A percentile compares a stretch with the other conserved stretches of the same genome.
These are phyloP conservation scores for Ptychodera flava DNA, from an alignment of 35 echinoderm and acorn worm genomes.

Conservation along the genomic window DNA sequence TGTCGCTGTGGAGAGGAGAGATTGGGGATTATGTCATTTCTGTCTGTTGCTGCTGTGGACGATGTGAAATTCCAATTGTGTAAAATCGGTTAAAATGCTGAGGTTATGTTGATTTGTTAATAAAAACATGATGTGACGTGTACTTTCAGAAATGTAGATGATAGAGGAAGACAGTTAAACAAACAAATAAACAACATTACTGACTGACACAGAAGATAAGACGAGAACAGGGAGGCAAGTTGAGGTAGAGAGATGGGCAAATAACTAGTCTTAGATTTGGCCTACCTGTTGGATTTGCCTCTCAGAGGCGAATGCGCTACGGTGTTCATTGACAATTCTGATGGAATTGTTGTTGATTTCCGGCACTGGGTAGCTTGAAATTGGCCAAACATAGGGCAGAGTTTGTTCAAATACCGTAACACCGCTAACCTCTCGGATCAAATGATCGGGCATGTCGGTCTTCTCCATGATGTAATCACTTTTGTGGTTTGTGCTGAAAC, in stretches of 20 bases:
- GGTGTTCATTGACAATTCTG: slow-evolving; percentile 40
- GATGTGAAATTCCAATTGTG: no score
- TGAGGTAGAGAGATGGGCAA: no score
- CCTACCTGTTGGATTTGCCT: slow-evolving; percentile 39
- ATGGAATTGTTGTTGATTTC: slow-evolving; percentile 58
- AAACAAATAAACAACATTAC: no score
- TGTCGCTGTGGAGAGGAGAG: slow-evolving; percentile 63
- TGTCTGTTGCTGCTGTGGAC: no score
- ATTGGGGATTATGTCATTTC: background rate
- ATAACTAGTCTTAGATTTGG: no score
- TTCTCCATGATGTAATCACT: slow-evolving; percentile 55
- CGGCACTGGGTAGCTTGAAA: slow-evolving; percentile 38
- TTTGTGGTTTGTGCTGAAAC: slow-evolving; percentile 41
- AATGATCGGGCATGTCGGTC: slow-evolving; percentile 56
- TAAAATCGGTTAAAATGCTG: no score
- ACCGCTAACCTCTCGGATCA: slow-evolving; percentile 62
- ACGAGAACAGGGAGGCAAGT: no score
- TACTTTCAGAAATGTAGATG: no score
- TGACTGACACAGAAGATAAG: no score
- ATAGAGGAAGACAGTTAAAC: no score
- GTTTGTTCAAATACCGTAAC: slow-evolving; percentile 65
- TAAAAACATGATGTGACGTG: no score
- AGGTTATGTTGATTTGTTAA: no score
- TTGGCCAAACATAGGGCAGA: slow-evolving; percentile 67
- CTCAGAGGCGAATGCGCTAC: slow-evolving; percentile 34